phyloP scores from a whole-genome alignment of 1,140 invertebrate genomes.

The Meloidogyne hapla region DNA sequence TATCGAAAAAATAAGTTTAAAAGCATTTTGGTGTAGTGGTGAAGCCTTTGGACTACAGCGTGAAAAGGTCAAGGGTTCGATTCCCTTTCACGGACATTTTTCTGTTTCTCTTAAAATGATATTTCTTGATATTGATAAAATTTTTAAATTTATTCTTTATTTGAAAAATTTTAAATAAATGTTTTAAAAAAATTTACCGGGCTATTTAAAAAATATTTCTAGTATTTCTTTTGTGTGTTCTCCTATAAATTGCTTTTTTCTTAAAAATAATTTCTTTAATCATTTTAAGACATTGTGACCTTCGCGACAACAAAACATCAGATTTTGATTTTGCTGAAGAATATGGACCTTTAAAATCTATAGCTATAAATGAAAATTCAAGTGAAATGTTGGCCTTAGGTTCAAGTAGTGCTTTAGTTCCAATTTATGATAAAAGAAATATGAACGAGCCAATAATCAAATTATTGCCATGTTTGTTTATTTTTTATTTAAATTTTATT shows the following conservation, averaged over 20 bases:
- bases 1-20: too few relatives aligned
- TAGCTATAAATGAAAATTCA: conserved; percentile 29
- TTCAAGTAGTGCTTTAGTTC: conserved; percentile 26
- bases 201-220: conserved; percentile 1
- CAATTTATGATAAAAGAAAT: conserved; percentile 34
- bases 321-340: conserved; percentile 22
- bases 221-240: neutral
- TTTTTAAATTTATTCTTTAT: too few relatives aligned
- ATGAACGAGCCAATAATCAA: conserved; percentile 28
- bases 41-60: too few relatives aligned
- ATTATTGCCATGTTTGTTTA: conserved; percentile 28
- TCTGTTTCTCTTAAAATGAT: too few relatives aligned
- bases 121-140: too few relatives aligned
- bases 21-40: too few relatives aligned
- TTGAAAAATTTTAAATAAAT: too few relatives aligned
- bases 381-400: conserved; percentile 34
- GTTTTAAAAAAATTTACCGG: too few relatives aligned
- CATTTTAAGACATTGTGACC: conserved; percentile 33
- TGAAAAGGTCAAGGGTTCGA: too few relatives aligned
- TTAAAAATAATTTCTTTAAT: neutral
- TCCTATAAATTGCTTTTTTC: too few relatives aligned
- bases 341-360: conserved; percentile 34
- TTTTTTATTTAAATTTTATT: too few relatives aligned
- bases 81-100: too few relatives aligned
- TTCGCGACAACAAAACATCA: conserved; percentile 25